Percentiles rank a stretch among this genome's conserved stretches.
Conservation (phyloP, 1,140 invertebrate genomes). For the Drosophila repleta region DNA sequence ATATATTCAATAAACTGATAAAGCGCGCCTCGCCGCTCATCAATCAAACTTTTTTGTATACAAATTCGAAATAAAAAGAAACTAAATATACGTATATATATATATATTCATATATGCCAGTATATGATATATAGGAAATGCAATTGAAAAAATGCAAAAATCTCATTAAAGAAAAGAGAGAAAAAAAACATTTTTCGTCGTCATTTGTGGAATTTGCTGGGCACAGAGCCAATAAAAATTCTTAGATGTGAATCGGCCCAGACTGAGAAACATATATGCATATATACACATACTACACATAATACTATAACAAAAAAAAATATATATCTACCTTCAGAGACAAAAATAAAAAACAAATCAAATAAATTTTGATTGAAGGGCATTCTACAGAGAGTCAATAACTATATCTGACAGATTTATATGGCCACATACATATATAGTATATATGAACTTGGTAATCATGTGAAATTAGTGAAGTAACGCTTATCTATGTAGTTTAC, state of each 20-base stretch:
- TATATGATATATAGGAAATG: conserved; percentile 41
- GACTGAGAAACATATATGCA: conserved; percentile 4
- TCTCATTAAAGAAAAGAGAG: conserved; percentile 18
- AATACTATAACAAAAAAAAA: not conserved
- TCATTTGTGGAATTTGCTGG: conserved; percentile 34
- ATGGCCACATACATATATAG: too few relatives aligned
- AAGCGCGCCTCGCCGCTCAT: conserved; percentile 18
- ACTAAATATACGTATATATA: conserved; percentile 39
- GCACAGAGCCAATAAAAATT: conserved; percentile 59
- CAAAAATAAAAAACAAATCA: too few relatives aligned
- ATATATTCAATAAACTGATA: conserved; percentile 12
- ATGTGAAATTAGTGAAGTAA: too few relatives aligned
- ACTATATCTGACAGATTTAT: too few relatives aligned
- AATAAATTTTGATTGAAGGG: too few relatives aligned
- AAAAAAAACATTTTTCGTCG: conserved; percentile 32
- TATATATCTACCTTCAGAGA: not conserved
- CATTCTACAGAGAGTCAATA: too few relatives aligned
- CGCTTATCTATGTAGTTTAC: conserved; percentile 1
- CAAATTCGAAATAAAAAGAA: conserved; percentile 18
- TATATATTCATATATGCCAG: not conserved
- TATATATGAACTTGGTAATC: too few relatives aligned
- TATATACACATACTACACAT: too few relatives aligned
- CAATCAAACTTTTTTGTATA: conserved; percentile 29
- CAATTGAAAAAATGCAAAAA: conserved; percentile 39
- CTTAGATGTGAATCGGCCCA: conserved; percentile 47